Base-by-base conservation (phyloP, 2,888 invertebrate species). In the Rhagonycha lutea region DNA sequence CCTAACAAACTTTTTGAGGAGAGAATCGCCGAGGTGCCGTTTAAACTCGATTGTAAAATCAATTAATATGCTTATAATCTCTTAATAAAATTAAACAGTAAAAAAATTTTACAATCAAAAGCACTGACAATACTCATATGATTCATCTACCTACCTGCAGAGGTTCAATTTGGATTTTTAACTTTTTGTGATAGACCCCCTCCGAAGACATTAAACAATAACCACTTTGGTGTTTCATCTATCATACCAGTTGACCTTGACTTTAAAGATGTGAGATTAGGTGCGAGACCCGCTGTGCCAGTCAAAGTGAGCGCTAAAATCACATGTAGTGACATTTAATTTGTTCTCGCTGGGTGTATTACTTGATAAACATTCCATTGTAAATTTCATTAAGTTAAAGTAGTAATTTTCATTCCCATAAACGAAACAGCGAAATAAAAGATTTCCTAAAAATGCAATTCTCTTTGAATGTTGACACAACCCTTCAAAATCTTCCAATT, bases 151-250 rank as follows among this genome's bases (percentile, higher is more conserved):
- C 82, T 83, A 82, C 83, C 82, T 83, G 82, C 78, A 80, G 80
- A 79, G 74, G 79, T 83, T 82, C 83, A 80, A 83, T 83, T 82
- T 79, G 81, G 80, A 82, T 82, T 83, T 82, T 82, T 75, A 77
- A 81, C 79, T 84, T 84, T 84, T 83, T 84, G 82, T 80, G 79
- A 77, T 70, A 77, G 85, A 84, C 86, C 86, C 86, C 86, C 86
- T 84, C 83, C 79, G 82, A 85, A 82, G 86, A 86, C 84, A 87
- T 87, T 87, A 87, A 87, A 87, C 87, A 87, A 87, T 87, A 87
- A 87, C 86, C 86, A 86, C 86, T 87, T 86, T 83, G 86, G 86
- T 84, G 86, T 85, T 86, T 85, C 86, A 87, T 87, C 86, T 86
- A 87, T 87, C 87, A 87, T 83, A 73, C 79, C 78, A 76, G 79